Evolutionary conservation across 1,140 invertebrate genomes (phyloP).

Genomic region (Ceratina calcarata): DNA sequence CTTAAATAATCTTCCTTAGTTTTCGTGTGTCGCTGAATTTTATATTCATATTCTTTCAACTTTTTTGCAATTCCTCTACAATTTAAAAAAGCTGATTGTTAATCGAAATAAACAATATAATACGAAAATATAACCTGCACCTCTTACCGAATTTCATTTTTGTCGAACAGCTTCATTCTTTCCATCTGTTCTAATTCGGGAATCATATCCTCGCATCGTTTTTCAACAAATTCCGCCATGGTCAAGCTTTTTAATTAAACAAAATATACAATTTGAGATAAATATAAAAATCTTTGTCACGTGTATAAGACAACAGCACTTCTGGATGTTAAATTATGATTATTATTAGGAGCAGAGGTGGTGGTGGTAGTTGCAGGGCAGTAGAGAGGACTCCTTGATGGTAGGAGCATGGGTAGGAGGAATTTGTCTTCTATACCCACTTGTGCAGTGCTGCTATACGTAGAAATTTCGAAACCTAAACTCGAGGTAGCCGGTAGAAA

Average conservation of each 20-base stretch:
- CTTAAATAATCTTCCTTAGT: slow-evolving; percentile 86
- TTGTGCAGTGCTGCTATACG: too few species aligned
- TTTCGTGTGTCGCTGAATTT: slow-evolving; percentile 85
- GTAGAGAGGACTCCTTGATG: too few species aligned
- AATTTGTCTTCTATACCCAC: too few species aligned
- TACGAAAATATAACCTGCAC: neutral
- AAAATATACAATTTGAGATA: too few species aligned
- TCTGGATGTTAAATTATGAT: too few species aligned
- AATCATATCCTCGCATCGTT: slow-evolving; percentile 86
- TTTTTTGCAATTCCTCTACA: slow-evolving; percentile 85
- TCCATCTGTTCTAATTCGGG: slow-evolving; percentile 87
- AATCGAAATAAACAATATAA: neutral
- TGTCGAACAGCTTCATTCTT: slow-evolving; percentile 84
- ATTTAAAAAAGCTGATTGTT: neutral
- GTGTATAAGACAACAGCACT: too few species aligned
- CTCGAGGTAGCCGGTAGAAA: too few species aligned
- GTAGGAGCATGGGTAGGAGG: too few species aligned
- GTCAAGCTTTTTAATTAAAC: slow-evolving; percentile 9
- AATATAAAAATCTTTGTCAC: too few species aligned
- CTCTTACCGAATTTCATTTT: slow-evolving; percentile 84
- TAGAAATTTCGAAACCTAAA: too few species aligned
- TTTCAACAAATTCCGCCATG: slow-evolving; percentile 89
- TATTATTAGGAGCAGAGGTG: too few species aligned
- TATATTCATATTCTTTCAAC: slow-evolving; percentile 86
- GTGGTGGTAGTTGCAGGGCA: too few species aligned